Conservation (phyloP, 2,888 invertebrate species). For the Stictocephala bisonia region DNA sequence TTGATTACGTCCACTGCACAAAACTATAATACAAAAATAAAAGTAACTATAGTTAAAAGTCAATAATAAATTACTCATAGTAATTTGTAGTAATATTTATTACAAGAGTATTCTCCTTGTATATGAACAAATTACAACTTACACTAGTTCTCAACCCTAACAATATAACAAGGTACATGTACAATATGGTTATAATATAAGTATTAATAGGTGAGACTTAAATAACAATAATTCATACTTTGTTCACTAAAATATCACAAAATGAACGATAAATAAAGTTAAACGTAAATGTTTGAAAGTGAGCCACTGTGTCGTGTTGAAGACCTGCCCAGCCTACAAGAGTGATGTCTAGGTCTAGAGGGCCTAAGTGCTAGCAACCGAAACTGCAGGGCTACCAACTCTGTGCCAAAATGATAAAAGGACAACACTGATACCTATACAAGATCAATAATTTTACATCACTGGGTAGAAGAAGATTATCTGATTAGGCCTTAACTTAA, state of each 20-base stretch:
- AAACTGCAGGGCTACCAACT: slow-evolving; percentile 48
- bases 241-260: slow-evolving; percentile 67
- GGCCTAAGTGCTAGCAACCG: slow-evolving; percentile 45
- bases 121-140: slow-evolving; percentile 62
- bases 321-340: slow-evolving; percentile 50
- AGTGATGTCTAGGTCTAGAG: slow-evolving; percentile 48
- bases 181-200: slow-evolving; percentile 59
- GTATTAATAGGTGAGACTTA: slow-evolving; percentile 67
- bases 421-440: slow-evolving; percentile 50
- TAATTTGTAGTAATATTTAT: slow-evolving; percentile 59
- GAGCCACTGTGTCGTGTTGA: slow-evolving; percentile 50
- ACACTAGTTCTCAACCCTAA: slow-evolving; percentile 63
- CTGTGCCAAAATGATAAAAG: slow-evolving; percentile 47
- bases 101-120: slow-evolving; percentile 66
- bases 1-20: slow-evolving; percentile 55
- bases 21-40: slow-evolving; percentile 50
- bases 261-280: slow-evolving; percentile 68
- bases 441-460: slow-evolving; percentile 42
- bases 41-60: slow-evolving; percentile 47
- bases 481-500: slow-evolving; percentile 50
- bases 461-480: slow-evolving; percentile 48
- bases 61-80: slow-evolving; percentile 44
- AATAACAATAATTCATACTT: slow-evolving; percentile 68
- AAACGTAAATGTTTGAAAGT: slow-evolving; percentile 62
- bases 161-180: slow-evolving; percentile 62